Evolutionary conservation across 2,797 vertebrate genomes (phyloP).

Genomic region (Aselliscus stoliczkanus): DNA sequence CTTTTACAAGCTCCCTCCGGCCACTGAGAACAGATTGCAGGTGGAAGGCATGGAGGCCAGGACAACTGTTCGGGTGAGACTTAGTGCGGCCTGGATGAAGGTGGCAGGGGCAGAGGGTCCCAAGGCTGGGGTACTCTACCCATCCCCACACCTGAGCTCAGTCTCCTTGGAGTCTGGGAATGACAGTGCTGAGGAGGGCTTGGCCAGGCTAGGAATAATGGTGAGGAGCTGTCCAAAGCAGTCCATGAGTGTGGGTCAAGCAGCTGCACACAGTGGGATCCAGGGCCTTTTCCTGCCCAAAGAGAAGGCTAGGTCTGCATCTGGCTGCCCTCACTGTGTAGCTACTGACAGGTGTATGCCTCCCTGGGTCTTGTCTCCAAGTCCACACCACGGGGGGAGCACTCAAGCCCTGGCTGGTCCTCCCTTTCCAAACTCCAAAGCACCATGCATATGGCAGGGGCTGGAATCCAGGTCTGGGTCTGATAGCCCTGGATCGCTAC

Average conservation of each 20-base stretch:
- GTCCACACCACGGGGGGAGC: neutral
- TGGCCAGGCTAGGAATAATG: neutral
- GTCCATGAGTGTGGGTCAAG: neutral
- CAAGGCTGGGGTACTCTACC: neutral
- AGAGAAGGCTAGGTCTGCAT: neutral
- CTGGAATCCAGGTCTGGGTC: neutral
- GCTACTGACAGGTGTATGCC: neutral
- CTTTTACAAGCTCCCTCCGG: neutral
- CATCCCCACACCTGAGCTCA: neutral
- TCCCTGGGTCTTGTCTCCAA: neutral
- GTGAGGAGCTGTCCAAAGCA: neutral
- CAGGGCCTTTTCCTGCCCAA: neutral
- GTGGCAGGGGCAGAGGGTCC: neutral
- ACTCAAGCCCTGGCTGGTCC: neutral
- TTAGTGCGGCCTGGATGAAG: neutral
- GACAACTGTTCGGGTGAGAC: neutral
- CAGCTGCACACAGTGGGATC: neutral
- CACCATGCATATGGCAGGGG: neutral
- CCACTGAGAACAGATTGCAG: neutral
- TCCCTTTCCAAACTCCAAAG: neutral
- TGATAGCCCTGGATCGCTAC: neutral
- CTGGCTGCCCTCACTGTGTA: neutral
- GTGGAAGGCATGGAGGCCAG: neutral
- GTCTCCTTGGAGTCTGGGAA: neutral
- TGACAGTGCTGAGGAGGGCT: neutral